A percentile compares a stretch with the other conserved stretches of the same genome.
These are phyloP conservation scores for Brachyopa scutellaris DNA, from an alignment of 2,888 invertebrate species.

Conservation along the genomic window DNA sequence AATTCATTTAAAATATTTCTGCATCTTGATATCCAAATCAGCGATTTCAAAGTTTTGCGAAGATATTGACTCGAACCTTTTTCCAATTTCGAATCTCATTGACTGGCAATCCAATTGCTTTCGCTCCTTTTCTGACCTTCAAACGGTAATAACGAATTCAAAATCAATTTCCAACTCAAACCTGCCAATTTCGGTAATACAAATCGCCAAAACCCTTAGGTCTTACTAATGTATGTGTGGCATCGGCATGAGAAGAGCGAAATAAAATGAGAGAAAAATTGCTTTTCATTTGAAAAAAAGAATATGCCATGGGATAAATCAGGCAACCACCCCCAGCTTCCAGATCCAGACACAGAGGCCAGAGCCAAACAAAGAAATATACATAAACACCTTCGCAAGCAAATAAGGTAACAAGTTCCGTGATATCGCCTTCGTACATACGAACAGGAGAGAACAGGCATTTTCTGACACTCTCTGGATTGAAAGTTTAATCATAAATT, in stretches of 20 bases:
- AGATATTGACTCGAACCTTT: conserved; percentile 3
- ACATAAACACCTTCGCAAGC: conserved; percentile 15
- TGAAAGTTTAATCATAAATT: conserved; percentile 67
- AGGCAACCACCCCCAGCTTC: conserved; percentile 2
- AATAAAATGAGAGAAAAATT: background rate
- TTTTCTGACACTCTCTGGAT: conserved; percentile 20
- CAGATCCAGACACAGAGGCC: background rate
- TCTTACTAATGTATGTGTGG: conserved; percentile 8
- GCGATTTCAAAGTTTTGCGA: background rate
- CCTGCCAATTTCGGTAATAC: background rate
- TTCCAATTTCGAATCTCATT: conserved; percentile 7
- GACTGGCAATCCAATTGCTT: conserved; percentile 25
- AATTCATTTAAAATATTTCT: too few relatives aligned
- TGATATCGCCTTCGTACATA: background rate
- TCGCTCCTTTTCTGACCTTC: conserved; percentile 7
- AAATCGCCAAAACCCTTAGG: conserved; percentile 3
- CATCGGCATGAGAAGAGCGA: background rate
- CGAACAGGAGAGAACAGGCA: conserved; percentile 15
- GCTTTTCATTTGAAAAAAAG: conserved; percentile 27
- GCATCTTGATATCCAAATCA: background rate
- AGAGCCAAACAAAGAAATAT: conserved; percentile 1
- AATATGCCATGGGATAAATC: conserved; percentile 17
- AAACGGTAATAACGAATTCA: background rate
- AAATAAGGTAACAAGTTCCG: background rate
- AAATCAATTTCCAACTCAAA: conserved; percentile 6